Evolutionary conservation across 1,140 invertebrate species (phyloP).

Genomic region (Pseudomyrmex pallidus): DNA sequence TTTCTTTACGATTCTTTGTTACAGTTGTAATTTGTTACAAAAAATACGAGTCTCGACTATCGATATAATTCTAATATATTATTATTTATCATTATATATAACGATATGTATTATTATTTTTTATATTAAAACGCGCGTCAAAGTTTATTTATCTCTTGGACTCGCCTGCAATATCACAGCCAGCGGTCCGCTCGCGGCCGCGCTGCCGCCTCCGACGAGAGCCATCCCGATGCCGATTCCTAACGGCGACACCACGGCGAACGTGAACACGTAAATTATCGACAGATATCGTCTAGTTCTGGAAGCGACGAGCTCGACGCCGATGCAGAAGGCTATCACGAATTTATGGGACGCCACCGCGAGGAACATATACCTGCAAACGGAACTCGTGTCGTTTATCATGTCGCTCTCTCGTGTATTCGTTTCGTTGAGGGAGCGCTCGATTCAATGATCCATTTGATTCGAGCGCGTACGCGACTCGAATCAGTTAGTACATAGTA

Average conservation of each 20-base stretch:
- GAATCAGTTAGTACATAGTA: neutral
- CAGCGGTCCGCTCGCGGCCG: constrained; percentile 87
- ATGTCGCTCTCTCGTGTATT: neutral
- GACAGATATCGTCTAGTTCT: constrained; percentile 87
- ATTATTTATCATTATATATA: too few relatives aligned
- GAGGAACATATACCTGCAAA: constrained; percentile 90
- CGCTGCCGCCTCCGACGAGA: constrained; percentile 86
- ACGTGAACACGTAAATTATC: constrained; percentile 90
- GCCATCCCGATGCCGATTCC: constrained; percentile 90
- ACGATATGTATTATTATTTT: neutral
- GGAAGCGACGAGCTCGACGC: constrained; percentile 90
- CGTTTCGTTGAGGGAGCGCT: neutral
- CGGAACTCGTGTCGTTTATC: neutral
- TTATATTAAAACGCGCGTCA: neutral
- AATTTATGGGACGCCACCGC: constrained; percentile 95
- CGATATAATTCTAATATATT: too few relatives aligned
- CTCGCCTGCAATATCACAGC: constrained; percentile 84
- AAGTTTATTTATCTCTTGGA: neutral
- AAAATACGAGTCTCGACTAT: too few relatives aligned
- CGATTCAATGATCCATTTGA: neutral
- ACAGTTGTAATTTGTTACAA: too few relatives aligned
- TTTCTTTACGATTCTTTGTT: too few relatives aligned
- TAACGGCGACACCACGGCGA: constrained; percentile 92
- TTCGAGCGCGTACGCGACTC: neutral
- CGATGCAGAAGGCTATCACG: constrained; percentile 95